phyloP scores from a whole-genome alignment of 2,797 vertebrate species.

The Scolopax bukidnonensis region DNA sequence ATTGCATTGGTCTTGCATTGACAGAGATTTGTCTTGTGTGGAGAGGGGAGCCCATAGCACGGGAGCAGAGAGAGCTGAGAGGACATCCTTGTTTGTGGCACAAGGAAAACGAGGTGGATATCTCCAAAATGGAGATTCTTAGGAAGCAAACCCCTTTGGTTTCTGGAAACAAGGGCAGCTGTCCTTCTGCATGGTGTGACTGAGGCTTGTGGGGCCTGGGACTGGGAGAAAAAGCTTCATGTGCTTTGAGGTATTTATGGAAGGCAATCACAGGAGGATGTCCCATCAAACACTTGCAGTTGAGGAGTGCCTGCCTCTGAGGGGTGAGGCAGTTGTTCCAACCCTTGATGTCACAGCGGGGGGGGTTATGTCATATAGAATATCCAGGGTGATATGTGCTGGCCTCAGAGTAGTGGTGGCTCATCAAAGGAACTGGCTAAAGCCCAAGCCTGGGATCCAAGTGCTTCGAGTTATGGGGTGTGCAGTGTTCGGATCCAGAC shows the following conservation, averaged over 20 bases:
- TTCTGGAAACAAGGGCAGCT: neutral
- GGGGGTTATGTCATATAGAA: neutral
- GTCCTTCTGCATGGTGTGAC: neutral
- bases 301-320: neutral
- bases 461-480: neutral
- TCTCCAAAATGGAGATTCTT: neutral
- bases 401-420: neutral
- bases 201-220: neutral
- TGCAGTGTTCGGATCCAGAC: neutral
- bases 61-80: neutral
- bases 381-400: neutral
- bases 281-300: neutral
- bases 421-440: neutral
- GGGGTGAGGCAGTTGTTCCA: neutral
- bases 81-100: accelerated
- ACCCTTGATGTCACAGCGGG: neutral
- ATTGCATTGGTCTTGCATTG: neutral
- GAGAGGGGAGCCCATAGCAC: accelerated
- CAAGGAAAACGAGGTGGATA: neutral
- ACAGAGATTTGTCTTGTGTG: neutral
- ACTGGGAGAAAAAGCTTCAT: neutral
- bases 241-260: neutral
- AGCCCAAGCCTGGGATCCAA: neutral
- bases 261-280: neutral
- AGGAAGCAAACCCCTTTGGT: neutral